These are phyloP conservation scores for Colletes gigas DNA, from an alignment of 1,140 invertebrate species.

Conservation along the genomic window DNA sequence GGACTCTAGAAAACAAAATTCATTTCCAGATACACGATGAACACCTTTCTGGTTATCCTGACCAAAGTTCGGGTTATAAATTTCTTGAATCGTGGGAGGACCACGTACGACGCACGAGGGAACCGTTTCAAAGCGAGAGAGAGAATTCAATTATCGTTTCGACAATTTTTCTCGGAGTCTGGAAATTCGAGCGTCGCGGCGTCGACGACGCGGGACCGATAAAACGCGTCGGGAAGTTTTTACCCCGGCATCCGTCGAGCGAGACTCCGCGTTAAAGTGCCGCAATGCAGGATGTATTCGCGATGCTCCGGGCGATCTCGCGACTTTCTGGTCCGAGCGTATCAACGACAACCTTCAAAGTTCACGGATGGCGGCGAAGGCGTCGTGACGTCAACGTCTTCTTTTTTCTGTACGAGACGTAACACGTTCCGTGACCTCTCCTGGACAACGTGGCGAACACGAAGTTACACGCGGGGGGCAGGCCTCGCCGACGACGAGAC, in stretches of 20 bases:
- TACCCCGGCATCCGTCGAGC: fast-evolving
- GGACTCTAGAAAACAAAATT: too few relatives aligned
- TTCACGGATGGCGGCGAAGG: background rate
- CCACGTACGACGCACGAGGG: too few relatives aligned
- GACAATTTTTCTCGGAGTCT: too few relatives aligned
- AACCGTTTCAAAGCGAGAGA: too few relatives aligned
- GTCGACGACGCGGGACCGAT: too few relatives aligned
- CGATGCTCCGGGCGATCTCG: conserved; percentile 21
- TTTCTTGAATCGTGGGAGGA: too few relatives aligned
- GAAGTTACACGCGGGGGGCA: background rate
- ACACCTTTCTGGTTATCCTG: too few relatives aligned
- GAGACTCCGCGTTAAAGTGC: conserved; percentile 12
- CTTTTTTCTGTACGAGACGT: background rate
- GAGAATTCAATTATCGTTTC: too few relatives aligned
- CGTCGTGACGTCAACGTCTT: conserved; percentile 27
- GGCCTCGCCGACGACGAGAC: background rate
- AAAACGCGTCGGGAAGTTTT: background rate
- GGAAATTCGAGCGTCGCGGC: too few relatives aligned
- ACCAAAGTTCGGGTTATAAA: too few relatives aligned
- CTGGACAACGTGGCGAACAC: background rate
- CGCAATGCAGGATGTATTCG: conserved; percentile 45
- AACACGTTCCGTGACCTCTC: background rate
- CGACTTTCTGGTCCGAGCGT: conserved; percentile 1
- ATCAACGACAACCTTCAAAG: background rate
- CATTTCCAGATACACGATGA: too few relatives aligned